Evolutionary conservation across 2,113 vertebrate species (phyloP).

Genomic region (Eolophus roseicapilla): DNA sequence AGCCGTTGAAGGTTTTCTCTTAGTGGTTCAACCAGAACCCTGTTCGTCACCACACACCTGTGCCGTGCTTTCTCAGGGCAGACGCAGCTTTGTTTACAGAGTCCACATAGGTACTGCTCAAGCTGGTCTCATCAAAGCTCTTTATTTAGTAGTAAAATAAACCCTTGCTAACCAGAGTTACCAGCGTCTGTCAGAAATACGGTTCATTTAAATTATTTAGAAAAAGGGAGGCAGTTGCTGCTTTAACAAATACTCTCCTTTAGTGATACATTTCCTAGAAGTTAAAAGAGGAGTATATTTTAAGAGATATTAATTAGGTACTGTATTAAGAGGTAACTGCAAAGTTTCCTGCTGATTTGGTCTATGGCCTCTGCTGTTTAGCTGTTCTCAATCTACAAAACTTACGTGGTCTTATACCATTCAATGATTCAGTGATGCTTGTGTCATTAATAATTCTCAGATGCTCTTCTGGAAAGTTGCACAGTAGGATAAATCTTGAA

Average conservation of each 20-base stretch:
- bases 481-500: not conserved
- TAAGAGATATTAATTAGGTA: not conserved
- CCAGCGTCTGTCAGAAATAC: not conserved
- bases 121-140: not conserved
- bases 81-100: not conserved
- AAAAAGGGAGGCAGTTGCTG: not conserved
- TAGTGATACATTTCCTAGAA: not conserved
- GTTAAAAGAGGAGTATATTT: not conserved
- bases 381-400: not conserved
- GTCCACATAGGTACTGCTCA: not conserved
- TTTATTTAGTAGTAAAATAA: not conserved
- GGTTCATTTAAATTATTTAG: not conserved
- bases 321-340: not conserved
- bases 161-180: not conserved
- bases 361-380: not conserved
- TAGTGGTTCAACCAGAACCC: not conserved
- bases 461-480: not conserved
- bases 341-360: not conserved
- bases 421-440: not conserved
- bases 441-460: not conserved
- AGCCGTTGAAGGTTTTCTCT: not conserved
- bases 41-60: fast-evolving
- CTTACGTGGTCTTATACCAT: not conserved
- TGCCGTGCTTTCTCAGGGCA: not conserved
- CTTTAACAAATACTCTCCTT: not conserved